A percentile compares a stretch with the other conserved stretches of the same genome.
Evolutionary conservation across 1,140 invertebrate genomes (phyloP).

Genomic region (Telenomus remus): DNA sequence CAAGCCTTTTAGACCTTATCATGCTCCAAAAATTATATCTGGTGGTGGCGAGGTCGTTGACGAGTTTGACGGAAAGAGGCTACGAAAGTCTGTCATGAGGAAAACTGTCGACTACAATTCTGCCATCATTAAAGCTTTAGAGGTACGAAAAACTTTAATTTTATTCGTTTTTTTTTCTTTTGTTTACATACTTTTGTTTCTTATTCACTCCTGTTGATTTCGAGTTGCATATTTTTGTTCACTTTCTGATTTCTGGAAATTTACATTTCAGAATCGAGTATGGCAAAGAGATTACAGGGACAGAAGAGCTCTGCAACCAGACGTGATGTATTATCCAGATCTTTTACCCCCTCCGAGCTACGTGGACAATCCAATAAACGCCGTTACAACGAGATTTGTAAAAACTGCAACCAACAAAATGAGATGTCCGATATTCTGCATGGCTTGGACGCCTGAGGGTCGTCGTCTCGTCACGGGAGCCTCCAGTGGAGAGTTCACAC

Average conservation of each 20-base stretch:
- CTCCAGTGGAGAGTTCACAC: slow-evolving; percentile 98
- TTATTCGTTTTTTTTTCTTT: slow-evolving; percentile 6
- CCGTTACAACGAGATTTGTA: slow-evolving; percentile 96
- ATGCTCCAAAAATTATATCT: slow-evolving; percentile 71
- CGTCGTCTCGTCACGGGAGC: slow-evolving; percentile 97
- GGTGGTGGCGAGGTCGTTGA: slow-evolving; percentile 75
- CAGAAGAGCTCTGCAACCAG: slow-evolving; percentile 89
- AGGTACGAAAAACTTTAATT: slow-evolving; percentile 75
- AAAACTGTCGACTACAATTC: slow-evolving; percentile 99
- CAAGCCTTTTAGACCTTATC: slow-evolving; percentile 74
- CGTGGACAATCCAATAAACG: slow-evolving; percentile 96
- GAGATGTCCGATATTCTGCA: slow-evolving; percentile 98
- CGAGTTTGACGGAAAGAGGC: slow-evolving; percentile 96
- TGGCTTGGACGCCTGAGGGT: slow-evolving; percentile 99
- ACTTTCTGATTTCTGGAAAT: not conserved
- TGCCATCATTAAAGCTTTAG: slow-evolving; percentile 93
- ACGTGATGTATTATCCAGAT: slow-evolving; percentile 91
- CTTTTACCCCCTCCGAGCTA: slow-evolving; percentile 92
- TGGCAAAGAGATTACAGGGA: slow-evolving; percentile 96
- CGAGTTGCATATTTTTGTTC: not conserved
- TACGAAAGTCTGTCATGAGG: slow-evolving; percentile 96
- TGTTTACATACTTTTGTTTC: slow-evolving; percentile 12
- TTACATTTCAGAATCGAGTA: slow-evolving; percentile 82
- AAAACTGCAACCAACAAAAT: slow-evolving; percentile 99
- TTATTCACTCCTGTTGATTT: not conserved